These are phyloP conservation scores for Anthonomus grandis DNA, from an alignment of 1,140 invertebrate species.

Conservation along the genomic window DNA sequence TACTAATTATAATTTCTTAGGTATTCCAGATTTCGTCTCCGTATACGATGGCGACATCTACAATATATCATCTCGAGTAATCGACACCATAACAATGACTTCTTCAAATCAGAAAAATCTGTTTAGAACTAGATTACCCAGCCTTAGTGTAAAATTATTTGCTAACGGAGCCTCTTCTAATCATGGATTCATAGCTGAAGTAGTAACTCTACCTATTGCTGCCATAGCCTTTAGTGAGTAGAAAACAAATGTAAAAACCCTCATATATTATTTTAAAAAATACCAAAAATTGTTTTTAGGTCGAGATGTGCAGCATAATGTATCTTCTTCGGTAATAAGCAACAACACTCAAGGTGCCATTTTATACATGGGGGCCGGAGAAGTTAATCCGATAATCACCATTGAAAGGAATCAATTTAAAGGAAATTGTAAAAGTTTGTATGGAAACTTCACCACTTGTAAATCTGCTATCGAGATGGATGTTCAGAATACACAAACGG, in stretches of 20 bases:
- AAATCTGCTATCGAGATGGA: constrained; percentile 79
- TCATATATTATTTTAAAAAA: neutral
- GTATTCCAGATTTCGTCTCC: constrained; percentile 77
- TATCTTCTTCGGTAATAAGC: constrained; percentile 79
- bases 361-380: constrained; percentile 84
- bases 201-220: constrained; percentile 90
- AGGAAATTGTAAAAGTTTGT: constrained; percentile 85
- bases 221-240: constrained; percentile 82
- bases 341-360: constrained; percentile 88
- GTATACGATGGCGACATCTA: constrained; percentile 93
- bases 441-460: constrained; percentile 93
- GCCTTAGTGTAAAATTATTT: constrained; percentile 87
- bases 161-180: constrained; percentile 88
- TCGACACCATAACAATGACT: constrained; percentile 69
- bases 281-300: constrained; percentile 58
- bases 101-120: constrained; percentile 70
- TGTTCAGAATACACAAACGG: constrained; percentile 89
- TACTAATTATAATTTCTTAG: no score
- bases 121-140: constrained; percentile 71
- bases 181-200: constrained; percentile 98
- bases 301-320: constrained; percentile 87
- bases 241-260: constrained; percentile 11
- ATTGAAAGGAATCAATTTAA: constrained; percentile 84
- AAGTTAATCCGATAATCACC: constrained; percentile 91
- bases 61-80: constrained; percentile 70